Evolutionary conservation across 2,888 invertebrate species (phyloP), one percentile per base, ranked within the genome.

Genomic region (Peribatodes rhomboidaria): DNA sequence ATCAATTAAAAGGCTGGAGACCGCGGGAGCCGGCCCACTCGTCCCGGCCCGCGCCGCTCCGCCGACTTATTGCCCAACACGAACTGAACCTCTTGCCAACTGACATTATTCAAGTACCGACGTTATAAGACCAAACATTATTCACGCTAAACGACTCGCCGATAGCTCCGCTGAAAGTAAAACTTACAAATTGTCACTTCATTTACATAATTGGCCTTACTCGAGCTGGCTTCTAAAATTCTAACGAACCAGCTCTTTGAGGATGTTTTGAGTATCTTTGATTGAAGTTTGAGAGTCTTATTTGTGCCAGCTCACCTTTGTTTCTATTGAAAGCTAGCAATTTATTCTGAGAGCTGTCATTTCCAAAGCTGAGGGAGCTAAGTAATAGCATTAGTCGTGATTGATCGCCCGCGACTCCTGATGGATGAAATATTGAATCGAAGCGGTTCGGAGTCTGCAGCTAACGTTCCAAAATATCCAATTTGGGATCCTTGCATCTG

Each of bases 121-220:
- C 47, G 33, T 16, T 42, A 39, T 49, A 31, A 49, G 33, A 22
- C 20, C 50, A 37, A 42, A 1, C 46, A 63, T 57, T 33, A 57
- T 44, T 57, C 44, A 47, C 44, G 39, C 46, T 53, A 53, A 63
- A 11, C 57, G 57, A 14, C 37, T 39, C 62, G 46, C n/a, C 33
- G 49, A 31, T 49, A 49, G 6, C 47, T 47, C 22, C 27, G 14
- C 47, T 27, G 33, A 33, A 49, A 16, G 46, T 53, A 20, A 37
- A 53, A 59, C 54, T 55, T 49, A 64, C 54, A 64, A 59, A 64
- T 64, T 50, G 64, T 54, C 64, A 59, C 49, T 58, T 55, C 58
- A 55, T 64, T 58, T 55, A n/a, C 64, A 59, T 64, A 59, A 59
- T 53, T 58, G 63, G 52, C 44, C 20, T 11, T 46, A 22, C 22